Conservation (phyloP, 1,140 invertebrate genomes). For the Anagrus nilaparvatae region DNA sequence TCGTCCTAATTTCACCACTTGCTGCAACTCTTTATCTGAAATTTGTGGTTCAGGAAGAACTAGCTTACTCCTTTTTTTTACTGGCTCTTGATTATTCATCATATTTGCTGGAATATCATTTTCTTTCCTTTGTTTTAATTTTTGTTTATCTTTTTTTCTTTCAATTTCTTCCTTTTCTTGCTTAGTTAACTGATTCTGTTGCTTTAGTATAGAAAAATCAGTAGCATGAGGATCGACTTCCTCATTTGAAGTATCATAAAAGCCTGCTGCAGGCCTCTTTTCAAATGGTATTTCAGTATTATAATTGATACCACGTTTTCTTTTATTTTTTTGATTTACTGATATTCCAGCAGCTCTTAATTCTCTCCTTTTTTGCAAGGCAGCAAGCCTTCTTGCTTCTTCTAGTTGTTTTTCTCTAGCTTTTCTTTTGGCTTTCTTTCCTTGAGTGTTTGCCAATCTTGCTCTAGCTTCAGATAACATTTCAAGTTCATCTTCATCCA, state of each 20-base stretch:
- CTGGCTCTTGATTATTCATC: constrained; percentile 80
- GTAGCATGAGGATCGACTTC: constrained; percentile 76
- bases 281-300: constrained; percentile 98
- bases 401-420: constrained; percentile 97
- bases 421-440: constrained; percentile 98
- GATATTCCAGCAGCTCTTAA: constrained; percentile 95
- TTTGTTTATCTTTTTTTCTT: constrained; percentile 82
- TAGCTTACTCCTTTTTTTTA: constrained; percentile 89
- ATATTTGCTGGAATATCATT: constrained; percentile 92
- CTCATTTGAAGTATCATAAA: constrained; percentile 90
- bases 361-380: constrained; percentile 92
- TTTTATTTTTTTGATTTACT: constrained; percentile 59
- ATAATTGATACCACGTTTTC: constrained; percentile 88
- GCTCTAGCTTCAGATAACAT: constrained; percentile 99
- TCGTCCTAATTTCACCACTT: constrained; percentile 94
- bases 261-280: constrained; percentile 81
- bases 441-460: constrained; percentile 96
- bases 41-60: constrained; percentile 96
- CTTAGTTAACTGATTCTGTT: constrained; percentile 91
- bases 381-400: constrained; percentile 90
- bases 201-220: constrained; percentile 80
- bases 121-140: constrained; percentile 89
- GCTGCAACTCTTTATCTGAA: constrained; percentile 77
- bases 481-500: constrained; percentile 99
- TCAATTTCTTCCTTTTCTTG: constrained; percentile 84